A percentile compares a stretch with the other conserved stretches of the same genome.
Conservation (phyloP, 2,113 vertebrate species). For the Chaenocephalus aceratus region DNA sequence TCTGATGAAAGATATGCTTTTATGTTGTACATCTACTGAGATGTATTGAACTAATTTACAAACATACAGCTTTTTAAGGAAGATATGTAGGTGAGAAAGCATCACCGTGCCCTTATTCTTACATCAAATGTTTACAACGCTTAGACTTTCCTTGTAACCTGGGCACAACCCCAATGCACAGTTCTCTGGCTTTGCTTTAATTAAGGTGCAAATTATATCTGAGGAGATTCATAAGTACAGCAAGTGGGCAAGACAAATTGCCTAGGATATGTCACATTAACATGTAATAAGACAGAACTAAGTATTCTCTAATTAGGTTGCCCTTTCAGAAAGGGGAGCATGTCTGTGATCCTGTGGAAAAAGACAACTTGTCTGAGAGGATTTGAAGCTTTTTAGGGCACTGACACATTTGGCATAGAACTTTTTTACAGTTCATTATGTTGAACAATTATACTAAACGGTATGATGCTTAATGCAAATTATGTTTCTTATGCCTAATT, state of each 20-base stretch:
- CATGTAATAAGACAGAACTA: slow-evolving; percentile 77
- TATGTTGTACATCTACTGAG: not conserved
- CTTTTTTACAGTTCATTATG: slow-evolving; percentile 41
- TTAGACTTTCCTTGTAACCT: not conserved
- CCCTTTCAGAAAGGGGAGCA: slow-evolving; percentile 67
- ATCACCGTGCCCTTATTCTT: not conserved
- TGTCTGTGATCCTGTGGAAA: slow-evolving; percentile 57
- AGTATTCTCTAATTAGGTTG: slow-evolving; percentile 79
- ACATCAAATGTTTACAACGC: not conserved
- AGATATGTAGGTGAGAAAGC: not conserved
- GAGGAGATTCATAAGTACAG: slow-evolving; percentile 61
- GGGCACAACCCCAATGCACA: slow-evolving; percentile 5
- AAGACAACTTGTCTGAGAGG: slow-evolving; percentile 61
- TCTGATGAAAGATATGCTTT: not conserved
- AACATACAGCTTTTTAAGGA: not conserved
- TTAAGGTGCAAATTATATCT: slow-evolving; percentile 63
- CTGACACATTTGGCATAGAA: slow-evolving; percentile 31
- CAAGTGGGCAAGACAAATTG: slow-evolving; percentile 69
- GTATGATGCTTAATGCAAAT: slow-evolving; percentile 20
- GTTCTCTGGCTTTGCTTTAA: slow-evolving; percentile 58
- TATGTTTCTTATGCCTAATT: not conserved
- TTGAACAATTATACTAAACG: slow-evolving; percentile 13
- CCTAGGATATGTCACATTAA: slow-evolving; percentile 82
- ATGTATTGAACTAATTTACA: slow-evolving; percentile 9
- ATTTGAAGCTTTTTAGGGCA: slow-evolving; percentile 37